Percentiles rank a stretch among this genome's conserved stretches.
These are phyloP conservation scores for Amphipoea lucens DNA, from an alignment of 2,888 invertebrate species.

Conservation along the genomic window DNA sequence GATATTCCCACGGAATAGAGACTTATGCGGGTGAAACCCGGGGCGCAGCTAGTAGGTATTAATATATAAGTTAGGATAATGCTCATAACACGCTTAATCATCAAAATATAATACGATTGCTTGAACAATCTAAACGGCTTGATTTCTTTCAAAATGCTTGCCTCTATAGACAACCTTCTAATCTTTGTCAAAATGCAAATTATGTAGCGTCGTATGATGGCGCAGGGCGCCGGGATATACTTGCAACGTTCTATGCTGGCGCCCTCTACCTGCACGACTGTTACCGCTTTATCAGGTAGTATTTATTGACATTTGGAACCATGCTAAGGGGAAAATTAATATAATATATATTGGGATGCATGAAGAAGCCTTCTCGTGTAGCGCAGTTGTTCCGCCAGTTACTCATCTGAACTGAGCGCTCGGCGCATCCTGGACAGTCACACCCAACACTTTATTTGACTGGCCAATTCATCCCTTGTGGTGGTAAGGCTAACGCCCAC, in stretches of 20 bases:
- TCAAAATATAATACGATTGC: neutral
- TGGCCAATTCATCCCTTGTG: no score
- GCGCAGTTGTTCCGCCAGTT: no score
- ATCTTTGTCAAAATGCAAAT: conserved; percentile 76
- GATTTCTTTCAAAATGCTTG: neutral
- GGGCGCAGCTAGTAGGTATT: no score
- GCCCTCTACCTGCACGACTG: conserved; percentile 42
- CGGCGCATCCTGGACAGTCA: no score
- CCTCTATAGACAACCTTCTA: conserved; percentile 42
- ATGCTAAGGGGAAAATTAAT: neutral
- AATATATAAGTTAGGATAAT: neutral
- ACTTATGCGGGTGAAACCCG: no score
- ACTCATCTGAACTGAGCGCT: no score
- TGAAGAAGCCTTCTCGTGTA: no score
- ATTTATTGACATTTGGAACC: conserved; percentile 26
- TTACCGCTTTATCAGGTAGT: conserved; percentile 29
- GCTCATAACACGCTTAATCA: neutral
- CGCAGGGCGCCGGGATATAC: conserved; percentile 51
- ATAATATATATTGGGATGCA: no score
- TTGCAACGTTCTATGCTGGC: conserved; percentile 51
- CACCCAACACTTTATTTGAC: no score
- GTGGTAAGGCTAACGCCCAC: no score
- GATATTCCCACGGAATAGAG: no score
- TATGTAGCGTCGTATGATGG: conserved; percentile 59
- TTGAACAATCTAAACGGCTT: neutral